Evolutionary conservation across 2,113 vertebrate species (phyloP).

Genomic region (Eulacestoma nigropectus): DNA sequence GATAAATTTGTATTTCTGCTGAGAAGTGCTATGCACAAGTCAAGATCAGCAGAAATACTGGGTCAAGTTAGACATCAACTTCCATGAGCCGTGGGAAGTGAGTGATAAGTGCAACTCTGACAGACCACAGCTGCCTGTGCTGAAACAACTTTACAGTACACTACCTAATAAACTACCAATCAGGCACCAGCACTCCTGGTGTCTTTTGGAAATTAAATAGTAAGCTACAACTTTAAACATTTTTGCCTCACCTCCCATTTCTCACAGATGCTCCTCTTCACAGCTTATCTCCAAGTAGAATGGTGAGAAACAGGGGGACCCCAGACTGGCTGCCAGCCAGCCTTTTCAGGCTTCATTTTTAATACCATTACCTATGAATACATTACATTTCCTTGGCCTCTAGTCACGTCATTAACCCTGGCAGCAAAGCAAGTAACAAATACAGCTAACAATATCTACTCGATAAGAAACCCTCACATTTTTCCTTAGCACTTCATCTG

Average conservation of each 20-base stretch:
- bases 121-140: background rate
- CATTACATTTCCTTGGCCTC: background rate
- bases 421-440: background rate
- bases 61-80: background rate
- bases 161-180: background rate
- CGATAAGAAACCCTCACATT: background rate
- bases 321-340: background rate
- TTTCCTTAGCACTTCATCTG: background rate
- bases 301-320: background rate
- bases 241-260: background rate
- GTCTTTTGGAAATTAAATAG: background rate
- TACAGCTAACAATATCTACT: background rate
- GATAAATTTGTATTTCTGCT: background rate
- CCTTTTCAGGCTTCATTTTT: background rate
- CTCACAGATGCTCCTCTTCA: conserved; percentile 21
- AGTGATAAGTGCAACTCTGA: background rate
- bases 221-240: background rate
- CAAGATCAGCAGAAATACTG: background rate
- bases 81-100: rapidly evolving
- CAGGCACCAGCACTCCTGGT: background rate
- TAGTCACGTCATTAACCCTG: conserved; percentile 15
- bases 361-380: conserved; percentile 4
- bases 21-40: background rate
- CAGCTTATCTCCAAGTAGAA: background rate
- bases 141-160: background rate